A percentile compares a stretch with the other conserved stretches of the same genome.
These are phyloP conservation scores for Gadopsis marmoratus DNA, from an alignment of 2,797 vertebrate genomes.

Conservation along the genomic window DNA sequence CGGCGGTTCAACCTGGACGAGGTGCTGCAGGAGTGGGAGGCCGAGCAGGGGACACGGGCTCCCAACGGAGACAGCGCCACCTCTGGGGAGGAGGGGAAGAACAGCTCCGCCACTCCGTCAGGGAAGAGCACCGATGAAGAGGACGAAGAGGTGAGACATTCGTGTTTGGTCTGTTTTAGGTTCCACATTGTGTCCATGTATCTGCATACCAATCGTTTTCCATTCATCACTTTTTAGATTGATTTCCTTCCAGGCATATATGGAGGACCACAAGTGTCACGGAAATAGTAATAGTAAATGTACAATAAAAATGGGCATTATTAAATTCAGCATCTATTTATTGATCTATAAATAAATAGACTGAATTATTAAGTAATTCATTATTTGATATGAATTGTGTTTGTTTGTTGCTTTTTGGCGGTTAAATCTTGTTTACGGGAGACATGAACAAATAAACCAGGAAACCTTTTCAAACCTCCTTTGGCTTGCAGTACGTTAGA, in stretches of 20 bases:
- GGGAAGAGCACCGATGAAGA: constrained; percentile 98
- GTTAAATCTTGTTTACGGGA: too few species aligned
- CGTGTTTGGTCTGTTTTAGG: neutral
- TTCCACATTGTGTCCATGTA: neutral
- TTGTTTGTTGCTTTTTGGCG: neutral
- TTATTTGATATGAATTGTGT: neutral
- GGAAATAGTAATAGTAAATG: too few species aligned
- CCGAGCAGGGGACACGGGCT: constrained; percentile 94
- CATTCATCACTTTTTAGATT: neutral
- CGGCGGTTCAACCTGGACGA: constrained; percentile 99
- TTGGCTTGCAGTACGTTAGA: too few species aligned
- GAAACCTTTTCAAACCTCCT: too few species aligned
- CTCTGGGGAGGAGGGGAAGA: constrained; percentile 96
- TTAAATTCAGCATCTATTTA: too few species aligned
- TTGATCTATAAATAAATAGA: too few species aligned
- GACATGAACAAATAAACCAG: too few species aligned
- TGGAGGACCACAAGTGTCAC: too few species aligned
- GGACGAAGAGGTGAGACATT: constrained; percentile 88
- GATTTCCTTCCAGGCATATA: neutral
- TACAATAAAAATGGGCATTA: too few species aligned
- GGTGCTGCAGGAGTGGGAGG: constrained; percentile 99
- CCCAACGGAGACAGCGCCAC: constrained; percentile 93
- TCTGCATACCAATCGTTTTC: neutral
- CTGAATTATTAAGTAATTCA: too few species aligned
- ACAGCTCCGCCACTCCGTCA: constrained; percentile 92